Evolutionary conservation across 2,888 invertebrate species (phyloP), one percentile per base, ranked within the genome.

Genomic region (Thumatha senex): DNA sequence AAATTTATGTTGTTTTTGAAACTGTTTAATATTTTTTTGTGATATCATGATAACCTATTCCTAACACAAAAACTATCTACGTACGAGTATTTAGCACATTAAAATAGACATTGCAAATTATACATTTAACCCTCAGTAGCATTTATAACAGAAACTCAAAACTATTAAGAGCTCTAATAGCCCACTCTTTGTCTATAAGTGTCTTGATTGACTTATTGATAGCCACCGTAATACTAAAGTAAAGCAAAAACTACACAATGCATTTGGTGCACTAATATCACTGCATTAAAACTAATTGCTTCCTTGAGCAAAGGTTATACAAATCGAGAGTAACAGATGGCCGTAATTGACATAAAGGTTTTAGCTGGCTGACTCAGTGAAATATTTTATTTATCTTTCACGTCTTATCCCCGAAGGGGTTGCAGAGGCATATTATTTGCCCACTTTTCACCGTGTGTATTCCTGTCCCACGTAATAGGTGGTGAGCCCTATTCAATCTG

Each of bases 271-370:
- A 40, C 48, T 50, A 63, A 67, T 63, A 57, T 49, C 52, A 54
- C 11, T 58, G 49, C 56, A 64, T 67, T 65, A 65, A 51, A 55
- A 49, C 48, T 65, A 63, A 67, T 67, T 61, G 63, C 68, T 67
- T 67, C 67, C 67, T 63, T 57, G 58, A 65, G 30, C 11, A 56
- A 62, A 67, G 67, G 67, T 64, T 65, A 48, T 31, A n/a, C n/a
- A 30, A 44, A 45, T 55, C 3, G 34, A 40, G 15, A 15, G 33
- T 33, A 40, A 33, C 24, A 11, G 40, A 38, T 31, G 41, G 45
- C 50, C 58, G 53, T 45, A 54, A 66, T 62, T 58, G 54, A 56
- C 56, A 51, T 52, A 51, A 40, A 48, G 45, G 40, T 54, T 43
- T 40, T 31, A 7, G 7, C 35, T 24, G 18, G 48, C 30, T 31